These are phyloP conservation scores for Rostratula benghalensis DNA, from an alignment of 2,113 vertebrate species.

Conservation along the genomic window DNA sequence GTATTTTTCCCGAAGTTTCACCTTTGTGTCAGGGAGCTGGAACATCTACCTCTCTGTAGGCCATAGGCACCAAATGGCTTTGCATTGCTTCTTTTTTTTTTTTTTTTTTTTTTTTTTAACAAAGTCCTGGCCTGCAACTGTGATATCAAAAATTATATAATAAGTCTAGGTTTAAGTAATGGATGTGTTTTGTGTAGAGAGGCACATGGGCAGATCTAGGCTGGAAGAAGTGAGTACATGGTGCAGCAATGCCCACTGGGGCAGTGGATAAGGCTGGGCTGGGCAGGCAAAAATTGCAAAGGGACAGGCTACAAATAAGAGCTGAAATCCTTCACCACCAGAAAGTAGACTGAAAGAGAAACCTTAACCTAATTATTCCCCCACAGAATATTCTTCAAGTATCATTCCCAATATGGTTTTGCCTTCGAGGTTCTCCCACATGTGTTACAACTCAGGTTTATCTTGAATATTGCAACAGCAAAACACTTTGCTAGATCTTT, in stretches of 20 bases:
- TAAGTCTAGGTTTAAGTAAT: not conserved
- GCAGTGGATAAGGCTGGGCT: fast-evolving
- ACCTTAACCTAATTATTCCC: not conserved
- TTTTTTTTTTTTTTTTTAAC: not conserved
- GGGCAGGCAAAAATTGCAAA: not conserved
- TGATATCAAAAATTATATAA: not conserved
- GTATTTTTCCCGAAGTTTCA: constrained; percentile 17
- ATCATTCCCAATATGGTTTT: not conserved
- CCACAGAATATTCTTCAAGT: not conserved
- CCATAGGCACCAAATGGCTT: not conserved
- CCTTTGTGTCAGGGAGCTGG: not conserved
- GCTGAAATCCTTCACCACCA: not conserved
- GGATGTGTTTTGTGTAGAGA: not conserved
- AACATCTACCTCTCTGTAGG: not conserved
- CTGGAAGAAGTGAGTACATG: not conserved
- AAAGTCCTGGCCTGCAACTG: not conserved
- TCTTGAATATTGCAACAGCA: not conserved
- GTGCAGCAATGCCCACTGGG: too few relatives aligned
- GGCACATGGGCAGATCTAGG: not conserved
- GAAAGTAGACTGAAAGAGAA: not conserved
- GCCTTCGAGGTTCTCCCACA: not conserved
- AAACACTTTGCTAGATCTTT: not conserved
- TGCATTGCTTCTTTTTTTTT: not conserved
- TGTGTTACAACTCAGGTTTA: not conserved
- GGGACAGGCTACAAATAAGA: not conserved